phyloP scores from a whole-genome alignment of 2,113 vertebrate species.

The Abramis brama region DNA sequence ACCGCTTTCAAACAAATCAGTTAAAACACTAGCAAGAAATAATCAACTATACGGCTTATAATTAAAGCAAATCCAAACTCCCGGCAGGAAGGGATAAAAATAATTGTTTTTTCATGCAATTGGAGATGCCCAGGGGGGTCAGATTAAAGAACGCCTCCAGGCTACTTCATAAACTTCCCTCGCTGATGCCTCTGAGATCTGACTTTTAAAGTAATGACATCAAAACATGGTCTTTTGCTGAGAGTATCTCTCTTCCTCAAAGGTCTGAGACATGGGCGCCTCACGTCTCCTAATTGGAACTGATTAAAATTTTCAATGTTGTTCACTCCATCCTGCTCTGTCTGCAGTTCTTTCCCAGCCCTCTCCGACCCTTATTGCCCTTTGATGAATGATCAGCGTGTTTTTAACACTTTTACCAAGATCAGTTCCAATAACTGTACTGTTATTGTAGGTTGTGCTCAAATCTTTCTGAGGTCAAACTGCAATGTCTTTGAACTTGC shows the following conservation, averaged over 20 bases:
- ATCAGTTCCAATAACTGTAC: not conserved
- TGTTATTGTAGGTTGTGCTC: not conserved
- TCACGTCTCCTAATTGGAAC: slow-evolving; percentile 23
- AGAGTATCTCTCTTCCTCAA: slow-evolving; percentile 20
- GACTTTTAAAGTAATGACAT: slow-evolving; percentile 38
- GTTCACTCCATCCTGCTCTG: not conserved
- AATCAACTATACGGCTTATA: slow-evolving; percentile 21
- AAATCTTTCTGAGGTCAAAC: not conserved
- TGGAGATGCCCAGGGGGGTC: slow-evolving; percentile 27
- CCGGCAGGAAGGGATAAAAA: slow-evolving; percentile 26
- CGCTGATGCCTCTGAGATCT: slow-evolving; percentile 7
- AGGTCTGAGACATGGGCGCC: not conserved
- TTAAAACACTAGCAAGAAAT: slow-evolving; percentile 15
- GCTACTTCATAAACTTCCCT: slow-evolving; percentile 26
- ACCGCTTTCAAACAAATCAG: slow-evolving; percentile 6
- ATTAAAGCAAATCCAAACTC: slow-evolving; percentile 19
- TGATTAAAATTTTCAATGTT: slow-evolving; percentile 25
- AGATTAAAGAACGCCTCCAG: slow-evolving; percentile 22
- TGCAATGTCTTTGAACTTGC: not conserved
- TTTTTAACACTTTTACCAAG: not conserved
- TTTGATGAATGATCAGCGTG: not conserved
- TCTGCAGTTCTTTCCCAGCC: not conserved
- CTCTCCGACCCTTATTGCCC: not conserved
- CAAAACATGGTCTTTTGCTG: slow-evolving; percentile 25
- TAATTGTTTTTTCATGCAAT: slow-evolving; percentile 20